Base-by-base conservation (phyloP, 1,140 invertebrate species). In the Drosophila serrata region DNA sequence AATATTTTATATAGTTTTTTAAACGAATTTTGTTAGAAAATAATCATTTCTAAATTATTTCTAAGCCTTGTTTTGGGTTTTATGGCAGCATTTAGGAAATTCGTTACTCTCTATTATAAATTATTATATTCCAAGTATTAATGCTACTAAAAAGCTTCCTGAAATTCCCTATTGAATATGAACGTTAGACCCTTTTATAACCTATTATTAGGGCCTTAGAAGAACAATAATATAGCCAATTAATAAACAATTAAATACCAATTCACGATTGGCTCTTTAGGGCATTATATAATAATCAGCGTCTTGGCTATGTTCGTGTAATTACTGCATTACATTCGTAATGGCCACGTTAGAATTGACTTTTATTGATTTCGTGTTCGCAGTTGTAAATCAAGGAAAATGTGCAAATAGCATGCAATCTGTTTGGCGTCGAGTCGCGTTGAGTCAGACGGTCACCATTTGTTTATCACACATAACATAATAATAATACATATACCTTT, bases 381-480 rank as follows among this genome's bases (percentile, higher is more conserved):
- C 51, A 67, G 81, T 75, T 55, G 86, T 88, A 80, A 87, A 88
- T 87, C 84, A 88, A 82, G 84, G 63, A 67, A 69, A 79, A 79
- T 90, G 79, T 78, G 80, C 62, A 67, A 65, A 81, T 74, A 76
- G 74, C 68, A 75, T 80, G 61, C 75, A 77, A 77, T 77, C 73
- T 57, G 60, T 55, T 59, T 61, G 43, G 17, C 46, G 46, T 12
- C 63, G 78, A 49, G 56, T 46, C 11, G 60, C 60, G 62, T 63
- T 46, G 45, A 68, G 68, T 62, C 69, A 53, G 45, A 42, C 60
- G 35, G 37, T 31, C 43, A 56, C 45, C 73, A 42, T 61, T 70
- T 64, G 77, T 12, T 68, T 69, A 70, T 61, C 65, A 77, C 57
- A 69, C 74, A 75, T 43, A 64, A 45, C 48, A 53, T 42, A 64